phyloP scores from a whole-genome alignment of 2,888 invertebrate species.

The Archips crataeganus region DNA sequence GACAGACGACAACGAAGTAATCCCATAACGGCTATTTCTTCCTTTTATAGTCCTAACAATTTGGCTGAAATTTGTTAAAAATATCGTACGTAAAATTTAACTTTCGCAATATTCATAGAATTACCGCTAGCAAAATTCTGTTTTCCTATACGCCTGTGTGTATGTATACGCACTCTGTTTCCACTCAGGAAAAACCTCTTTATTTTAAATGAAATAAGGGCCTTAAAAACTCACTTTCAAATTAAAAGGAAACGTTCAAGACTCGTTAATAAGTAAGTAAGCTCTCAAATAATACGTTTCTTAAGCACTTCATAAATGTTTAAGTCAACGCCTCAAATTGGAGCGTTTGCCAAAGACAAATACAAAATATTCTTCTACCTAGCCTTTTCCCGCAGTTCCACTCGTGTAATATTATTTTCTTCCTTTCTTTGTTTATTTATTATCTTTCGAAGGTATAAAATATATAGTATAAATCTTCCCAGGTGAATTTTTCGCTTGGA shows the following conservation, averaged over 20 bases:
- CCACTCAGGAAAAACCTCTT: neutral
- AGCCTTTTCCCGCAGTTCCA: no score
- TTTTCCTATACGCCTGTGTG: neutral
- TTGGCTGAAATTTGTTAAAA: no score
- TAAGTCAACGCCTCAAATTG: neutral
- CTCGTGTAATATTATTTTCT: no score
- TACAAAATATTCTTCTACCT: neutral
- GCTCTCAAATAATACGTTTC: constrained; percentile 17
- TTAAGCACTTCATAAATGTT: neutral
- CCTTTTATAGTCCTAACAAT: no score
- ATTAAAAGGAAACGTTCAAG: constrained; percentile 2
- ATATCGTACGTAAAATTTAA: no score
- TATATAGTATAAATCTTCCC: no score
- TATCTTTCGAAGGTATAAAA: no score
- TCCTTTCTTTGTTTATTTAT: neutral
- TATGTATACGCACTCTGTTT: neutral
- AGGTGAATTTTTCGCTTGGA: no score
- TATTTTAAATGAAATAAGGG: neutral
- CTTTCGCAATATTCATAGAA: no score
- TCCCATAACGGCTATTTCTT: no score
- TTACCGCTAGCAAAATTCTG: neutral
- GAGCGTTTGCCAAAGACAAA: neutral
- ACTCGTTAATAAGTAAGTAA: constrained; percentile 8
- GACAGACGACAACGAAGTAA: no score
- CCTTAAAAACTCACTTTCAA: neutral